phyloP scores from a whole-genome alignment of 2,113 vertebrate genomes.

The Platichthys flesus region DNA sequence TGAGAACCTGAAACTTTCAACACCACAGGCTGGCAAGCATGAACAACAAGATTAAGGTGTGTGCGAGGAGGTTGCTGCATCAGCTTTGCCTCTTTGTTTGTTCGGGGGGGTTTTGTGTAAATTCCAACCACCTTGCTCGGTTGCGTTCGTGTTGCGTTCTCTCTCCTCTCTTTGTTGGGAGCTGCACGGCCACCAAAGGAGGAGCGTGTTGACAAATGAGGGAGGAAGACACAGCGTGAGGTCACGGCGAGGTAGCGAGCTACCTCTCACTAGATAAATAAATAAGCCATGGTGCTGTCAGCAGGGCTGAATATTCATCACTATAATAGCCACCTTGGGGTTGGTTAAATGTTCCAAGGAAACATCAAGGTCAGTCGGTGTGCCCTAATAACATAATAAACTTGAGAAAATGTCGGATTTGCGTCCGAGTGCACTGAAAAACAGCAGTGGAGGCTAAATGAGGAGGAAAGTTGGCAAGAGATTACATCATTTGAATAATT shows the following conservation, averaged over 20 bases:
- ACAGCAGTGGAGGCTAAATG: slow-evolving; percentile 16
- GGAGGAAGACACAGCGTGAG: slow-evolving; percentile 77
- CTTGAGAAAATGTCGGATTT: slow-evolving; percentile 77
- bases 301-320: slow-evolving; percentile 80
- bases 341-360: slow-evolving; percentile 86
- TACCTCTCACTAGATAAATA: slow-evolving; percentile 82
- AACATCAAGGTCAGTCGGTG: slow-evolving; percentile 83
- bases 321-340: slow-evolving; percentile 85
- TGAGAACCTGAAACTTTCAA: slow-evolving; percentile 30
- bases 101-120: slow-evolving; percentile 1
- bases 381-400: slow-evolving; percentile 81
- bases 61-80: slow-evolving; percentile 36
- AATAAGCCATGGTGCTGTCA: slow-evolving; percentile 80
- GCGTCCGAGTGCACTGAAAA: slow-evolving; percentile 65
- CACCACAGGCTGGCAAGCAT: slow-evolving; percentile 23
- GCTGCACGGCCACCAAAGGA: slow-evolving; percentile 59
- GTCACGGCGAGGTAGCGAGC: slow-evolving; percentile 73
- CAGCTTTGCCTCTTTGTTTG: slow-evolving; percentile 42
- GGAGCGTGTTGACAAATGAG: slow-evolving; percentile 73
- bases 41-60: slow-evolving; percentile 31
- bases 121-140: slow-evolving; percentile 34
- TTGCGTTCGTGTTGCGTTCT: slow-evolving; percentile 32
- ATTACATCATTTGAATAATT: slow-evolving; percentile 50
- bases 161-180: slow-evolving; percentile 41
- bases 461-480: slow-evolving; percentile 19